Evolutionary conservation across 2,113 vertebrate species (phyloP), one percentile per base, ranked within the genome.

Genomic region (Myotis brandtii): DNA sequence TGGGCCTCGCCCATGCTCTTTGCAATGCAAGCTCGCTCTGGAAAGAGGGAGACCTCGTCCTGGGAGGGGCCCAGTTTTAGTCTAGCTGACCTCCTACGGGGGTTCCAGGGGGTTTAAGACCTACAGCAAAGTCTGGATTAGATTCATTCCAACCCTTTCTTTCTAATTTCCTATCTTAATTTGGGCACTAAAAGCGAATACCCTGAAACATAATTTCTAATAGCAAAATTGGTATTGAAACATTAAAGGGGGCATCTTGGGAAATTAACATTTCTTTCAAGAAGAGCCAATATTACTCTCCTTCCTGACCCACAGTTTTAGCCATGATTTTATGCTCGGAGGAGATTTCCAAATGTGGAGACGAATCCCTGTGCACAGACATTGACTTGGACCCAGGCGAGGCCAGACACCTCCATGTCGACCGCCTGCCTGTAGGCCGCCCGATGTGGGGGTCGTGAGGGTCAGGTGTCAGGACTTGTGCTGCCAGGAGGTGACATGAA

Each of bases 181-280:
- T 59, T 69, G 40, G 32, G n/a, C 25, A 9, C 73, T 83, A 37
- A 64, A 95, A 77, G 25, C 46, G 32, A 96, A 92, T 23, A 83
- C 56, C 69, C 23, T 66, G 52, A 89, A 90, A 86, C 3, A 73
- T 46, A 64, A 54, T 83, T 64, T 86, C 32, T 86, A 66, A 48
- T 66, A 56, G 23, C 30, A 79, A 96, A 66, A 70, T 66, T 80
- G 50, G 32, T 86, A 89, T 84, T 69, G 50, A 89, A 43, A 83
- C 30, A 4, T 69, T 76, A 46, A 81, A 80, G 14, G 12, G 34
- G 5, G 18, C 59, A 50, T 54, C 34, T 56, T 88, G 77, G 81
- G 32, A 75, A 88, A 88, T 48, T 76, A 85, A 66, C 18, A n/a
- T 80, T 66, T 67, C 40, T 89, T 80, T 92, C 46, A 83, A 70